Conservation (phyloP, 2,888 invertebrate genomes). For the Ophion ventricosus region DNA sequence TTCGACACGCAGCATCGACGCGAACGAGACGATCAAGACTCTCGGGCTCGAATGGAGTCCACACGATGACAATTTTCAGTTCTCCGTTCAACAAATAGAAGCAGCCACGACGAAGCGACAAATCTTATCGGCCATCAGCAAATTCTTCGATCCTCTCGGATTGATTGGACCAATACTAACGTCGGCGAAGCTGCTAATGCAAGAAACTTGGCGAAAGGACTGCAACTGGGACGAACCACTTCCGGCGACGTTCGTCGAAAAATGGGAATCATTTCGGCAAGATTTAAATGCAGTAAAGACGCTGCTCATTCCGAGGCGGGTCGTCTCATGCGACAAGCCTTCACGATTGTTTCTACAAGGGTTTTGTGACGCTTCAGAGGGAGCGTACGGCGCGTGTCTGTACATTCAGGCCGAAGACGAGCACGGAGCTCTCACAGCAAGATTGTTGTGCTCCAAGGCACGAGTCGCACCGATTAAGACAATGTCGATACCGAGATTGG, state of each 20-base stretch:
- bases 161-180: constrained; percentile 49
- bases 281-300: constrained; percentile 28
- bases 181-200: constrained; percentile 53
- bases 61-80: constrained; percentile 30
- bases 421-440: not conserved
- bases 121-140: constrained; percentile 43
- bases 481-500: constrained; percentile 62
- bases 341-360: constrained; percentile 29
- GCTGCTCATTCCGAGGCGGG: constrained; percentile 42
- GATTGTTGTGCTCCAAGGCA: constrained; percentile 45
- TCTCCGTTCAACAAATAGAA: not conserved
- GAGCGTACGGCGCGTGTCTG: constrained; percentile 45
- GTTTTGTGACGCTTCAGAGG: constrained; percentile 51
- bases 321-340: constrained; percentile 1
- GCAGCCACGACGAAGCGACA: constrained; percentile 41
- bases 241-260: not conserved
- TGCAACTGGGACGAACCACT: constrained; percentile 51
- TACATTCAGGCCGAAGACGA: constrained; percentile 32
- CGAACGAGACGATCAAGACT: constrained; percentile 41
- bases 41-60: constrained; percentile 45
- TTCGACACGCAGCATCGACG: constrained; percentile 8
- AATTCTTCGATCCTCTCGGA: constrained; percentile 55
- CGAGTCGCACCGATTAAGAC: constrained; percentile 54
- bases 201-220: constrained; percentile 49
- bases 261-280: constrained; percentile 26